Evolutionary conservation across 2,113 vertebrate species (phyloP).

Genomic region (Gymnarchus niloticus): DNA sequence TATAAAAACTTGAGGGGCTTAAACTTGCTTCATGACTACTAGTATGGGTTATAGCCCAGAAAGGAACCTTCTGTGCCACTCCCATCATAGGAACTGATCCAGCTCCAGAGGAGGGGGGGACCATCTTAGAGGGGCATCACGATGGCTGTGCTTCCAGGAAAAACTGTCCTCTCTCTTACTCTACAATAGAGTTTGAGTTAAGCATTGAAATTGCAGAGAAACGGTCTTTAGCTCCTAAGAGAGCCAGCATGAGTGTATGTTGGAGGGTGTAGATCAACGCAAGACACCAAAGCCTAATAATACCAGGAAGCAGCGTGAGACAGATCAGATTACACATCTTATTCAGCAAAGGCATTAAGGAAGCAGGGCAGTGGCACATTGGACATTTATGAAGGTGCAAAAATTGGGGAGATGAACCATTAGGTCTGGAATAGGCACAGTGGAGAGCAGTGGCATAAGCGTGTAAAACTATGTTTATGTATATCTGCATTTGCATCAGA

Average conservation of each 20-base stretch:
- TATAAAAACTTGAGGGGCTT: constrained; percentile 42
- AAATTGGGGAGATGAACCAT: not conserved
- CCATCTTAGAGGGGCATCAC: not conserved
- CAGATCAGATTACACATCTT: not conserved
- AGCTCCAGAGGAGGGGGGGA: not conserved
- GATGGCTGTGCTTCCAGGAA: not conserved
- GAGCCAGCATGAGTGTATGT: not conserved
- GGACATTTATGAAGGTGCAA: not conserved
- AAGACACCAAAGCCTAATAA: not conserved
- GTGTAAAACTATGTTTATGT: not conserved
- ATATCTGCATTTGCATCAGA: not conserved
- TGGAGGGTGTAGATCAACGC: not conserved
- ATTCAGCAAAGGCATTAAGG: not conserved
- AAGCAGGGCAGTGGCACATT: not conserved
- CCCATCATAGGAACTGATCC: not conserved
- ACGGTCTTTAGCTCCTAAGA: not conserved
- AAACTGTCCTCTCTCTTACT: not conserved
- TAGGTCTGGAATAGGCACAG: not conserved
- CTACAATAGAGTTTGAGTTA: not conserved
- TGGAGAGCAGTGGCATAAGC: not conserved
- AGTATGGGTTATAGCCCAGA: constrained; percentile 11
- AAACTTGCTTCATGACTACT: constrained; percentile 25
- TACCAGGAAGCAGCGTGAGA: not conserved
- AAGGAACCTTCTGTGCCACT: not conserved
- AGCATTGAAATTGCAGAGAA: not conserved